Conservation (phyloP, 2,113 vertebrate species). For the Planiliza haematocheilus region DNA sequence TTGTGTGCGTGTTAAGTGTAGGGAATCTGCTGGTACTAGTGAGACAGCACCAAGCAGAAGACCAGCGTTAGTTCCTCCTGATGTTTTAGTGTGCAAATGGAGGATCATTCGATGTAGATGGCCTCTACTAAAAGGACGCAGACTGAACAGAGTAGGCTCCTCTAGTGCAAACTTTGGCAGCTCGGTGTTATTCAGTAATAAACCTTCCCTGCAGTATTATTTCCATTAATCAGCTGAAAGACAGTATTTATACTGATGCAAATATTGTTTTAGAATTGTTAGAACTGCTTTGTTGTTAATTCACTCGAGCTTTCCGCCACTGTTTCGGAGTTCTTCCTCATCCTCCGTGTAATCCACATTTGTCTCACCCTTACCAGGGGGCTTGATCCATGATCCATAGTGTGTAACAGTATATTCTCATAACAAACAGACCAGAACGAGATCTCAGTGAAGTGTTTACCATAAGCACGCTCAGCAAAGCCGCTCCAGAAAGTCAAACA, state of each 20-base stretch:
- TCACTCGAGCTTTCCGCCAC: slow-evolving; percentile 12
- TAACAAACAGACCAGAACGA: slow-evolving; percentile 15
- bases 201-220: too few species aligned
- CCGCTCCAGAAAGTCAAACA: slow-evolving; percentile 39
- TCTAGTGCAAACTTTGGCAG: neutral
- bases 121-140: neutral
- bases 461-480: slow-evolving; percentile 16
- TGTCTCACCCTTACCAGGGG: slow-evolving; percentile 61
- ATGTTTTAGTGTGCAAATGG: neutral
- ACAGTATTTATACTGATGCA: too few species aligned
- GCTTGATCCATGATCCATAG: slow-evolving; percentile 49
- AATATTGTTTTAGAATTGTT: neutral
- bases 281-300: neutral
- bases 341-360: slow-evolving; percentile 65
- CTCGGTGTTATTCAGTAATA: neutral
- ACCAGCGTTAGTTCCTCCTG: slow-evolving; percentile 14
- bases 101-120: neutral
- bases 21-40: slow-evolving; percentile 44
- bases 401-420: neutral
- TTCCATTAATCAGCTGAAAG: too few species aligned
- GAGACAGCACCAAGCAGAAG: slow-evolving; percentile 11
- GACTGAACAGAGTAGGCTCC: neutral
- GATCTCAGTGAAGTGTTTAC: slow-evolving; percentile 18
- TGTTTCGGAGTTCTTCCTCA: slow-evolving; percentile 9
- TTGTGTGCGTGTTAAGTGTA: slow-evolving; percentile 21